These are phyloP conservation scores for Onychostruthus taczanowskii DNA, from an alignment of 2,113 vertebrate genomes.

Conservation along the genomic window DNA sequence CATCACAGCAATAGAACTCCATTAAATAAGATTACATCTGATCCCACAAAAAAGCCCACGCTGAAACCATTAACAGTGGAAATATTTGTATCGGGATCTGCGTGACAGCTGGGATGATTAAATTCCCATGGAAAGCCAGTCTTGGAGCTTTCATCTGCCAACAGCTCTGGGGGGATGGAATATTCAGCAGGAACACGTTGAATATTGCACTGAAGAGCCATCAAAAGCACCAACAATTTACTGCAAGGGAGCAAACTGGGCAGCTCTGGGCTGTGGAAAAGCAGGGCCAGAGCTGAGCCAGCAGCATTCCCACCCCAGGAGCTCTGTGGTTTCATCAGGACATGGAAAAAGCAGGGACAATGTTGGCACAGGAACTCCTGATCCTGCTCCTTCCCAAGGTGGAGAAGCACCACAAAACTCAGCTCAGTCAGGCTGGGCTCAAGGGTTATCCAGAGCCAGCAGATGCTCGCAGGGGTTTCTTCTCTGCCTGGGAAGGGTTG, in stretches of 20 bases:
- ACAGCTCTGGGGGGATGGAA: not conserved
- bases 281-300: not conserved
- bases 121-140: not conserved
- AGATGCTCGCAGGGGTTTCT: not conserved
- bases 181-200: accelerated
- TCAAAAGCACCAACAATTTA: not conserved
- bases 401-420: not conserved
- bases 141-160: not conserved
- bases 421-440: not conserved
- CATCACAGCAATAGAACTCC: not conserved
- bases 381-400: not conserved
- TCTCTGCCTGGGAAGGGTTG: not conserved
- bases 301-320: not conserved
- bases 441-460: not conserved
- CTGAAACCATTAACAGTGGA: slow-evolving; percentile 5
- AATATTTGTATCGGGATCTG: not conserved
- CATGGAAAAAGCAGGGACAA: not conserved
- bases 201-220: not conserved
- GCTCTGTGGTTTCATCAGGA: not conserved
- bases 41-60: not conserved
- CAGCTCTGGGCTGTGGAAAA: not conserved
- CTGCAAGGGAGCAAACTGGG: not conserved
- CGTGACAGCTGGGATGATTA: not conserved
- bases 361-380: accelerated
- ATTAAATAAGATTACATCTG: slow-evolving; percentile 16